Base-by-base conservation (phyloP, 2,888 invertebrate genomes). In the Nomada hirtipes region DNA sequence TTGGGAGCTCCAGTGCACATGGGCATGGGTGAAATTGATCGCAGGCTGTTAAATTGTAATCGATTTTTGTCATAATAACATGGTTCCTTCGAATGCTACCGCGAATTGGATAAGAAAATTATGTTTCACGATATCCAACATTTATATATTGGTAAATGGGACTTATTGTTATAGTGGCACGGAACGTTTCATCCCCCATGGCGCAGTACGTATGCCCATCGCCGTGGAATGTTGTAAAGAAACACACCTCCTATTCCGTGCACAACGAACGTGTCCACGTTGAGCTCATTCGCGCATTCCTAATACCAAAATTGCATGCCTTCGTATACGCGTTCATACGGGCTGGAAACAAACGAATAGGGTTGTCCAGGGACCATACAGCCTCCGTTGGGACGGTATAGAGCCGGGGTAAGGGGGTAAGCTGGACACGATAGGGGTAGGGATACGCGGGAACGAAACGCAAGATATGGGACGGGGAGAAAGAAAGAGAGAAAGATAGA, bases 321-420 rank as follows among this genome's bases (percentile, higher is more conserved):
- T 88, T 70, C 84, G 85, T 84, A 63, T 84, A 78, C 64, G 75
- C 80, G 68, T 82, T 75, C 79, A 82, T 77, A 83, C 86, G 87
- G 84, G 86, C 67, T 86, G 87, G 86, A 88, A 89, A 89, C 88
- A 90, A 90, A 89, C 88, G 89, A 89, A 90, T 90, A 87, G 88
- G 89, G 87, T 87, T 87, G 87, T 88, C 89, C 86, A 75, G 76
- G 50, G 76, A 76, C 68, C 81, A 65, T 82, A 68, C 75, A 83
- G 86, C 82, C 75, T 86, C 86, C 79, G 63, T 44, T 72, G 79
- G 81, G 61, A 80, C 73, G 77, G 86, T 70, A 67, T 61, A 26
- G 73, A 9, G 67, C 29, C 18, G 57, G 76, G 67, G 57, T 55
- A 61, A 71, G 79, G 79, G 70, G n/a, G 36, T 36, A n/a, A n/a